These are phyloP conservation scores for Bungarus multicinctus DNA, from an alignment of 2,113 vertebrate genomes.

Conservation along the genomic window DNA sequence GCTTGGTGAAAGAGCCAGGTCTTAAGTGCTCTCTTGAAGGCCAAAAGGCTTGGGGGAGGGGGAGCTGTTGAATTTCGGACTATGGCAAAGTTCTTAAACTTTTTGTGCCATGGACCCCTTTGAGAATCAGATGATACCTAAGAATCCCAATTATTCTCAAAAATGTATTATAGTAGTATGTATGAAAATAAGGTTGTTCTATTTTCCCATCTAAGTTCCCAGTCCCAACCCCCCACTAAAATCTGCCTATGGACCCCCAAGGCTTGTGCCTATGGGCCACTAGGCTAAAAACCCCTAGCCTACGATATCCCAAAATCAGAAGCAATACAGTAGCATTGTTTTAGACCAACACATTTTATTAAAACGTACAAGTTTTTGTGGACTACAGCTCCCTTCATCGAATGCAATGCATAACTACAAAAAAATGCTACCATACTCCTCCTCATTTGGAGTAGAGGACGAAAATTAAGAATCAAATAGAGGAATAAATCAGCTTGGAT, in stretches of 20 bases:
- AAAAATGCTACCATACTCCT: background rate
- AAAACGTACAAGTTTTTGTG: background rate
- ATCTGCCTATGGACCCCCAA: background rate
- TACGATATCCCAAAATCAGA: background rate
- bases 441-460: background rate
- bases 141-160: background rate
- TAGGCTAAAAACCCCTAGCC: background rate
- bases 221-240: background rate
- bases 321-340: background rate
- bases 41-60: background rate
- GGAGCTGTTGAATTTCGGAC: background rate
- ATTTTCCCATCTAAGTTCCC: background rate
- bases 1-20: background rate
- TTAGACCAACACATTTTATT: background rate
- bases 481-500: background rate
- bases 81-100: background rate
- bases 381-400: background rate
- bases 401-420: background rate
- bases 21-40: background rate
- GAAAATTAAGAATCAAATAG: background rate
- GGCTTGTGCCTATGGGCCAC: background rate
- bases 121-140: background rate
- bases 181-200: background rate
- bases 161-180: background rate
- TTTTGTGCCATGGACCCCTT: background rate